Percentiles rank a stretch among this genome's conserved stretches.
Evolutionary conservation across 2,113 vertebrate species (phyloP).

Genomic region (Porphyrio hochstetteri): DNA sequence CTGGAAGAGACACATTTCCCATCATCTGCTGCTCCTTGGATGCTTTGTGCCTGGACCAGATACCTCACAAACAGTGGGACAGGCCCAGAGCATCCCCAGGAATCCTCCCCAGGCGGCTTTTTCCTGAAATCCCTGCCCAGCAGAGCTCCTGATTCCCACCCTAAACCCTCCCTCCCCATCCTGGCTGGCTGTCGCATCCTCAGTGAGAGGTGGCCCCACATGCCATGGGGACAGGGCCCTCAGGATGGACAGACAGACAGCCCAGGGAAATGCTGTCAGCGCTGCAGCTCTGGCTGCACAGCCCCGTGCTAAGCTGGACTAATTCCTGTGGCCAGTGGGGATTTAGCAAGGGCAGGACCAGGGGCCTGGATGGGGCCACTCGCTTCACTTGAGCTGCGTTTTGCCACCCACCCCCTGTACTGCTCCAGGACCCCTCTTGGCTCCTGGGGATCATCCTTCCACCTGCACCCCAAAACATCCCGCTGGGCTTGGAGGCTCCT

Average conservation of each 20-base stretch:
- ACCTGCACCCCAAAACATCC: background rate
- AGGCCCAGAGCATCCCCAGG: background rate
- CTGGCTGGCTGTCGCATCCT: accelerated
- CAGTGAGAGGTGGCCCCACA: background rate
- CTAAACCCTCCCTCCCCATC: background rate
- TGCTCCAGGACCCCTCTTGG: background rate
- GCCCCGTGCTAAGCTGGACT: background rate
- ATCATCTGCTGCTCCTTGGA: background rate
- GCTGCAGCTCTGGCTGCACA: background rate
- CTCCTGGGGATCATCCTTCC: background rate
- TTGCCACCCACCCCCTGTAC: background rate
- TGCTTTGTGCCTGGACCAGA: background rate
- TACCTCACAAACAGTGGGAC: background rate
- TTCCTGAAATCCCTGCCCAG: background rate
- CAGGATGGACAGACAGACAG: accelerated
- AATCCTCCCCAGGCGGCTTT: background rate
- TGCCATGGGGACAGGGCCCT: background rate
- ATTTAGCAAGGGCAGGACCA: background rate
- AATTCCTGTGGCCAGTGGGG: background rate
- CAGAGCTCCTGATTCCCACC: background rate
- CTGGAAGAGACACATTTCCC: background rate
- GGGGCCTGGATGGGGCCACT: background rate
- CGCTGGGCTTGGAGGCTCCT: background rate
- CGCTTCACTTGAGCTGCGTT: background rate
- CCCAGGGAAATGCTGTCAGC: accelerated